phyloP scores from a whole-genome alignment of 1,140 invertebrate species.

The Atta texana region DNA sequence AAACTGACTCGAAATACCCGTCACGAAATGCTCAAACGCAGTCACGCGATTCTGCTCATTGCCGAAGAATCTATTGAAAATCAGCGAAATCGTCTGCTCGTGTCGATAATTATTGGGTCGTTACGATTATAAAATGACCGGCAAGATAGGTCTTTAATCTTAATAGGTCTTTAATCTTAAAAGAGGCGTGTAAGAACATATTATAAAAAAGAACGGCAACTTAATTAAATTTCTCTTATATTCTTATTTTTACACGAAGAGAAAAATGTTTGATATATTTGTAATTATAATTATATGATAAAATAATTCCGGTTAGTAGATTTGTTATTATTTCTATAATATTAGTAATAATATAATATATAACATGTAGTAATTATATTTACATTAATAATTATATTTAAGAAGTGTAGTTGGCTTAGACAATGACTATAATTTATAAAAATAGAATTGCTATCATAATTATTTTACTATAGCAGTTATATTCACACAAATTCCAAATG shows the following conservation, averaged over 20 bases:
- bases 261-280: too few species aligned
- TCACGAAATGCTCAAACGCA: not conserved
- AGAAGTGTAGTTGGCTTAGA: too few species aligned
- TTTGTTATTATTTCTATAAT: not conserved
- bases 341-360: too few species aligned
- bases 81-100: conserved; percentile 32
- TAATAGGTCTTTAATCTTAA: not conserved
- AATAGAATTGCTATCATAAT: too few species aligned
- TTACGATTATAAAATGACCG: conserved; percentile 53
- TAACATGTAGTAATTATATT: too few species aligned
- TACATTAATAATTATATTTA: too few species aligned
- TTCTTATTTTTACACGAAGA: too few species aligned
- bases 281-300: too few species aligned
- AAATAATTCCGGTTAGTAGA: too few species aligned
- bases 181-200: not conserved
- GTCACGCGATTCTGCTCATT: conserved; percentile 34
- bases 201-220: not conserved
- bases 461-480: too few species aligned
- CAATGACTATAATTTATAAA: too few species aligned
- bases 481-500: too few species aligned
- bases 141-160: not conserved
- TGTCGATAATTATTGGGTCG: conserved; percentile 67
- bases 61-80: not conserved
- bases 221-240: not conserved
- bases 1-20: not conserved